phyloP scores from a whole-genome alignment of 2,888 invertebrate genomes.

The Pocota personata region DNA sequence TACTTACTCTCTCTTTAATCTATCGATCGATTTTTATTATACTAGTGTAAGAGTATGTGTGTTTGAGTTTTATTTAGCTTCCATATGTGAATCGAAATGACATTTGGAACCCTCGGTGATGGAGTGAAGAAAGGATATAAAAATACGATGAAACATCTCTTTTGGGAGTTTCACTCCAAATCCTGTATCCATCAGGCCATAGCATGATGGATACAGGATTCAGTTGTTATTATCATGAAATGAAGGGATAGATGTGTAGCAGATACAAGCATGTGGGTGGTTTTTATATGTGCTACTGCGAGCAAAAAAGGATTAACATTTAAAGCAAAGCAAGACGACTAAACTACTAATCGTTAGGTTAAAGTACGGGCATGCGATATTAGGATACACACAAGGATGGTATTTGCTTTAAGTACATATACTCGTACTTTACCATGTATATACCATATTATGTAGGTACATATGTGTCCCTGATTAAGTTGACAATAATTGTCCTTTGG shows the following conservation, averaged over 20 bases:
- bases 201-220: conserved; percentile 49
- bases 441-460: background rate
- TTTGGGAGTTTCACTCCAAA: conserved; percentile 47
- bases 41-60: background rate
- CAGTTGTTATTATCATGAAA: conserved; percentile 27
- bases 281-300: background rate
- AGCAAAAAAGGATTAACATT: conserved; percentile 59
- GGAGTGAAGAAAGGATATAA: conserved; percentile 50
- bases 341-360: conserved; percentile 42
- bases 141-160: conserved; percentile 60
- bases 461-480: conserved; percentile 41
- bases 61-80: conserved; percentile 33
- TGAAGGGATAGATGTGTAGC: background rate
- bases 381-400: background rate
- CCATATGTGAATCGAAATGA: conserved; percentile 39
- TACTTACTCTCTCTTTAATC: conserved; percentile 46
- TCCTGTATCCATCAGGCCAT: conserved; percentile 27
- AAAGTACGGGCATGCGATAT: conserved; percentile 32
- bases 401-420: background rate
- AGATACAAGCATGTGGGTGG: conserved; percentile 8
- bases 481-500: conserved; percentile 44
- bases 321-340: conserved; percentile 10
- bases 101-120: conserved; percentile 21
- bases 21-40: conserved; percentile 57
- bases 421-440: background rate